Evolutionary conservation across 2,888 invertebrate species (phyloP), one percentile per base, ranked within the genome.

Genomic region (Argyresthia goedartella): DNA sequence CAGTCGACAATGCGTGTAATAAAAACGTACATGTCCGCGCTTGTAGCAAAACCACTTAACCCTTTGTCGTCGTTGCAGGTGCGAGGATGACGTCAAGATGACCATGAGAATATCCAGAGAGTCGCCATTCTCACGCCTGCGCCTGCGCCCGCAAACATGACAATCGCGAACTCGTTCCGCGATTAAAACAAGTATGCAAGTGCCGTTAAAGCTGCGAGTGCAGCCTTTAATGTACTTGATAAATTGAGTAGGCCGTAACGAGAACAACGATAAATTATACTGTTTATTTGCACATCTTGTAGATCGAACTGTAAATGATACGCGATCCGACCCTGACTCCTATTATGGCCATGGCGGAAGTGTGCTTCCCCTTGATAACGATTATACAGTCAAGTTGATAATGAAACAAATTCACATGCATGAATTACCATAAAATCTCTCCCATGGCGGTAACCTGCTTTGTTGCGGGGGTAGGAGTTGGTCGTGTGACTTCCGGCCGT

Each of bases 101-200:
- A 58, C 81, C 80, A 74, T 85, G 85, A 80, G 81, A 81, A 78
- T 73, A 72, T 70, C 67, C 76, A 71, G 63, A 67, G 67, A 70
- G 67, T 72, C 64, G 74, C 77, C 75, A 78, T 78, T 85, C 85
- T 81, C 85, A 85, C 85, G 85, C 82, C 85, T 80, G 69, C 81
- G 64, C 76, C 42, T 11, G 42, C 1, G 14, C 39, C n/a, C 39
- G 44, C 44, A 44, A 64, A 61, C 66, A 70, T 71, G 73, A 72
- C 76, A 73, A 69, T 72, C 69, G 66, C 68, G 69, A 79, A 81
- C 84, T 78, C 71, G 82, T 81, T 73, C 66, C 65, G 69, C 67
- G 71, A 73, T 72, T 78, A 63, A 64, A 67, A 34, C 47, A 34
- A 42, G 50, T 42, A 41, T 50, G 48, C 48, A 16, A 50, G 50